phyloP scores from a whole-genome alignment of 2,888 invertebrate genomes.

The Drosophila macrospina region DNA sequence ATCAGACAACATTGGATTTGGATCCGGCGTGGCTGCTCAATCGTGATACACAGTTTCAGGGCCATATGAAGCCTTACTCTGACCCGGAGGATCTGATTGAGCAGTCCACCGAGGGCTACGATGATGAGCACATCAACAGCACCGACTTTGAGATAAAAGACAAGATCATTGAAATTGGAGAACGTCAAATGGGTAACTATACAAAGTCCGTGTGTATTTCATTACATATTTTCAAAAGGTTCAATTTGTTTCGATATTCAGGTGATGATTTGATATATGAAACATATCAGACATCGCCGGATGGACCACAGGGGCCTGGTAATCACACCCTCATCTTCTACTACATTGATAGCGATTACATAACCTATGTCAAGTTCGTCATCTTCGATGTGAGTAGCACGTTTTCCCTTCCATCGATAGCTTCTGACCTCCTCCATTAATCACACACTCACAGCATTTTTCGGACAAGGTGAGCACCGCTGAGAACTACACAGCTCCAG shows the following conservation, averaged over 20 bases:
- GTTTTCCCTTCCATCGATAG: neutral
- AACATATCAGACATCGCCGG: slow-evolving; percentile 70
- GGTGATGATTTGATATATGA: slow-evolving; percentile 78
- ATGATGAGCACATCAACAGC: slow-evolving; percentile 17
- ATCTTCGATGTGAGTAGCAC: slow-evolving; percentile 77
- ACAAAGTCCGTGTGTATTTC: no score
- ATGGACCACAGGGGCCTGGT: slow-evolving; percentile 28
- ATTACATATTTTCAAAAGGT: neutral
- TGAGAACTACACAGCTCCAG: slow-evolving; percentile 57
- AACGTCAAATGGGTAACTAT: slow-evolving; percentile 72
- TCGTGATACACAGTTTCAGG: slow-evolving; percentile 69
- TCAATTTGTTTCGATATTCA: slow-evolving; percentile 19
- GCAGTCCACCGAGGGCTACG: slow-evolving; percentile 15
- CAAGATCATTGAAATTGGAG: slow-evolving; percentile 75
- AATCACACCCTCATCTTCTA: slow-evolving; percentile 79
- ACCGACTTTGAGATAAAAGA: slow-evolving; percentile 58
- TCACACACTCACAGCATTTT: slow-evolving; percentile 55
- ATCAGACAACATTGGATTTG: slow-evolving; percentile 61
- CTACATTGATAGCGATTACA: slow-evolving; percentile 78
- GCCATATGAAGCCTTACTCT: slow-evolving; percentile 50
- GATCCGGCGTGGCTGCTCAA: slow-evolving; percentile 70
- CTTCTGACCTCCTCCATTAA: neutral
- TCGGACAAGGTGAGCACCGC: slow-evolving; percentile 38
- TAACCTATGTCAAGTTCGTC: slow-evolving; percentile 79
- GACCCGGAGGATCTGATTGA: neutral